phyloP scores from a whole-genome alignment of 1,140 invertebrate genomes.

The Drosophila sulfurigaster region DNA sequence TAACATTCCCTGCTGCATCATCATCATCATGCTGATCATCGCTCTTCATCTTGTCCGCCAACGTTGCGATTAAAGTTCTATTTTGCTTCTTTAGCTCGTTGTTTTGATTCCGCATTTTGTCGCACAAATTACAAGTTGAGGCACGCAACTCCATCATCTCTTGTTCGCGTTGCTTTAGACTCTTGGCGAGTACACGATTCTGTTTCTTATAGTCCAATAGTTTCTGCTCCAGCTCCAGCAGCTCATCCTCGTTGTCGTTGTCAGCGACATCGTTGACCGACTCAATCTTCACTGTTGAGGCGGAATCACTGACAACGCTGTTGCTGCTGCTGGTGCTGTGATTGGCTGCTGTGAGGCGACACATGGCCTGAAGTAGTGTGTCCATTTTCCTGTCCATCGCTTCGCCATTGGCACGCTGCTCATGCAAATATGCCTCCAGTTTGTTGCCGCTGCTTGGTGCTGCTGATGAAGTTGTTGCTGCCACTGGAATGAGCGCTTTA shows the following conservation, averaged over 20 bases:
- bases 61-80: slow-evolving; percentile 15
- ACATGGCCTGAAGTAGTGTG: slow-evolving; percentile 37
- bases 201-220: slow-evolving; percentile 71
- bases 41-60: slow-evolving; percentile 6
- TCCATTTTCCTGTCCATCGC: slow-evolving; percentile 58
- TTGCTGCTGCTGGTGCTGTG: background rate
- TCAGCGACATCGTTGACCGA: slow-evolving; percentile 12
- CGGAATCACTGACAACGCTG: slow-evolving; percentile 1
- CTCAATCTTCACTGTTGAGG: slow-evolving; percentile 24
- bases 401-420: slow-evolving; percentile 34
- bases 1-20: no score
- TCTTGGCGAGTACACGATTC: slow-evolving; percentile 47
- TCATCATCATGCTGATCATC: no score
- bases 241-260: slow-evolving; percentile 62
- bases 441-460: slow-evolving; percentile 9
- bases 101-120: slow-evolving; percentile 45
- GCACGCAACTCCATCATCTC: slow-evolving; percentile 37
- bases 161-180: slow-evolving; percentile 42
- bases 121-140: slow-evolving; percentile 33
- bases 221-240: slow-evolving; percentile 71
- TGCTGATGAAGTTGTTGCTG: background rate
- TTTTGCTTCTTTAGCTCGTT: slow-evolving; percentile 46
- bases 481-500: background rate
- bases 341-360: slow-evolving; percentile 10
- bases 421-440: slow-evolving; percentile 21